Conservation (phyloP, 1,140 invertebrate genomes). For the Ctenoplectra terminalis region DNA sequence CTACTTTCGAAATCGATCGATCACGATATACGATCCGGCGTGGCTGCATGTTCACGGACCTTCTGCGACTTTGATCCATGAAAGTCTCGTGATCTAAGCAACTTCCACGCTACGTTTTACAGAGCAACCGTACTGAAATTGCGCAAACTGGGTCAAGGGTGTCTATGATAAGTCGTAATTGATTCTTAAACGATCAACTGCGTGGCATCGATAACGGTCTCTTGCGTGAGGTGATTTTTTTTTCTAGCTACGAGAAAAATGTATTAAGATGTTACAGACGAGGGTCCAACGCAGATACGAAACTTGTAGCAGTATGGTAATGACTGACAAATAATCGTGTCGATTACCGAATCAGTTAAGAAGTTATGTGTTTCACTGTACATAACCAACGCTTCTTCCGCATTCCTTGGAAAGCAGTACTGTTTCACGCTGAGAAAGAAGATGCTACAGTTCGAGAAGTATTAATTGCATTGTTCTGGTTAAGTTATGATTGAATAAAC, state of each 20-base stretch:
- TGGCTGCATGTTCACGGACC: background rate
- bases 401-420: no score
- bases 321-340: background rate
- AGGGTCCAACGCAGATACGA: background rate
- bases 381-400: no score
- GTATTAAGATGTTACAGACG: background rate
- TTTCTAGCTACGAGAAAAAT: background rate
- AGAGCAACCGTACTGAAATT: constrained; percentile 9
- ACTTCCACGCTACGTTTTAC: constrained; percentile 2
- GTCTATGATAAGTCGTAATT: background rate
- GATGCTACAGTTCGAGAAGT: no score
- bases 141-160: constrained; percentile 15
- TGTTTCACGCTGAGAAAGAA: no score
- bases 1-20: constrained; percentile 59
- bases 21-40: background rate
- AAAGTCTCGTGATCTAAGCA: no score
- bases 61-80: constrained; percentile 9
- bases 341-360: no score
- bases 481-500: no score
- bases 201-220: background rate
- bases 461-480: no score
- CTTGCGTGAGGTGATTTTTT: background rate
- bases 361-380: no score
- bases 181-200: background rate
- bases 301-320: background rate